Conservation (phyloP, 2,797 vertebrate species). For the Channallabes apus region DNA sequence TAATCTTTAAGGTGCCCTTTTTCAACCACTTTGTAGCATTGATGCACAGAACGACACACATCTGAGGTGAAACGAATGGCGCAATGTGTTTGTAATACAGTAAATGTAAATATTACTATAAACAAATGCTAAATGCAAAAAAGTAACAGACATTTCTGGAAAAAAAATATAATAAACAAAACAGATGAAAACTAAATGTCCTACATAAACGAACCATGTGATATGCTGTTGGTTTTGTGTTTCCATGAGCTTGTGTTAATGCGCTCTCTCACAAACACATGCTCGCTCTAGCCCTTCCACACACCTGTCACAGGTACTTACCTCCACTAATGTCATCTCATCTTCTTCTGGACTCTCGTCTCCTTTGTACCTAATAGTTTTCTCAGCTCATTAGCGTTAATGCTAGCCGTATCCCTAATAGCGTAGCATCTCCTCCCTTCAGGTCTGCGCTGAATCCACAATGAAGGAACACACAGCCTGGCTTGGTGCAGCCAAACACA, state of each 20-base stretch:
- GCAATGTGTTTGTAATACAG: background rate
- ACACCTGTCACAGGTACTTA: constrained; percentile 53
- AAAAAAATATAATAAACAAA: background rate
- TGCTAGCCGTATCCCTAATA: constrained; percentile 32
- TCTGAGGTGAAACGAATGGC: background rate
- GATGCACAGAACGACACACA: background rate
- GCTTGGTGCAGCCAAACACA: background rate
- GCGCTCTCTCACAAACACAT: background rate
- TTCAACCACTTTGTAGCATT: background rate
- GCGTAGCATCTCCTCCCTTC: background rate
- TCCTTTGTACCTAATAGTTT: constrained; percentile 36
- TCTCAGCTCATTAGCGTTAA: constrained; percentile 49
- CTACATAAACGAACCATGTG: background rate
- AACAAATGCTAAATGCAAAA: background rate
- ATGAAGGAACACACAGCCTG: background rate
- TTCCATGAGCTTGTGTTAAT: constrained; percentile 4
- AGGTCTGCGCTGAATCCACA: constrained; percentile 8
- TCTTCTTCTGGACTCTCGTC: constrained; percentile 37
- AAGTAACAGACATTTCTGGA: background rate
- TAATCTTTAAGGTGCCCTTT: too few relatives aligned
- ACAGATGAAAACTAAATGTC: background rate
- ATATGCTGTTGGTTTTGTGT: background rate
- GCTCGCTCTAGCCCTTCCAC: background rate
- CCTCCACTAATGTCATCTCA: constrained; percentile 40
- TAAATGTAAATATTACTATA: background rate